Conservation (phyloP, 2,888 invertebrate genomes). For the Leptinotarsa tumamoca region DNA sequence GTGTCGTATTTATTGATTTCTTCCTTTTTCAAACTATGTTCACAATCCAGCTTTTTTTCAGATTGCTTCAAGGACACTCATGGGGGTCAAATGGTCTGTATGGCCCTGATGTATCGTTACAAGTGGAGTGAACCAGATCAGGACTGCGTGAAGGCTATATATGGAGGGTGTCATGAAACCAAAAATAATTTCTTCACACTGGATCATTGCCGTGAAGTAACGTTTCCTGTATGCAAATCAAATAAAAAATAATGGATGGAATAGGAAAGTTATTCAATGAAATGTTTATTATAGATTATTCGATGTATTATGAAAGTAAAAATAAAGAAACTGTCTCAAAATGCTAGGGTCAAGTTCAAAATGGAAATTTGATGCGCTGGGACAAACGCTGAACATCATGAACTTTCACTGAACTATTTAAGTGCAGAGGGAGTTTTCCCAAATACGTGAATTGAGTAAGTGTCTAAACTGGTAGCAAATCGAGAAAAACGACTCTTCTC, state of each 20-base stretch:
- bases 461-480: too few species aligned
- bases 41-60: not conserved
- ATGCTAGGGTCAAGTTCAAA: too few species aligned
- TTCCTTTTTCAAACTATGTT: not conserved
- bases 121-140: constrained; percentile 29
- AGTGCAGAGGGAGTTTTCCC: too few species aligned
- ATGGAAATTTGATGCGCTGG: too few species aligned
- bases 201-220: constrained; percentile 28
- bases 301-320: too few species aligned
- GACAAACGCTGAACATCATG: too few species aligned
- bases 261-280: not conserved
- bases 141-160: constrained; percentile 27
- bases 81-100: constrained; percentile 19
- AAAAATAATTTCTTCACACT: constrained; percentile 32
- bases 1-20: not conserved
- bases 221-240: constrained; percentile 24
- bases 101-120: constrained; percentile 28
- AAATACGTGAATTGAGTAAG: too few species aligned
- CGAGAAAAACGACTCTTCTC: too few species aligned
- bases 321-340: too few species aligned
- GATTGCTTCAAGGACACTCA: constrained; percentile 29
- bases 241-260: not conserved
- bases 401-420: too few species aligned
- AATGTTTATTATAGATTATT: not conserved
- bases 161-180: constrained; percentile 33